A percentile compares a stretch with the other conserved stretches of the same genome.
Evolutionary conservation across 2,113 vertebrate species (phyloP).

Genomic region (Choloepus hoffmanni): DNA sequence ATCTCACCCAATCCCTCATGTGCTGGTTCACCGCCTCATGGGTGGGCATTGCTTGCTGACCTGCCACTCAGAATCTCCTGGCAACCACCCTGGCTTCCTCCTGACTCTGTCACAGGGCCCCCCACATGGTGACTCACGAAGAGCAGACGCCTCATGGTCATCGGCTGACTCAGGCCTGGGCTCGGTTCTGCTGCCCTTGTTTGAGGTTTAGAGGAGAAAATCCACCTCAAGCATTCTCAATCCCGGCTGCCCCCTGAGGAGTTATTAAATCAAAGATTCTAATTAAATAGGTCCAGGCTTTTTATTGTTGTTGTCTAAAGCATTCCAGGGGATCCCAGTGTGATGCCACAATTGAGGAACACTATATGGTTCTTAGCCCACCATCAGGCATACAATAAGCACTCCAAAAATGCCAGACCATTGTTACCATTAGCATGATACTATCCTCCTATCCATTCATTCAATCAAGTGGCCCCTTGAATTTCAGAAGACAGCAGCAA

Average conservation of each 20-base stretch:
- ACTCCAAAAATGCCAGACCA: neutral
- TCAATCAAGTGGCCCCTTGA: neutral
- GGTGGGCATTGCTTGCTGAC: neutral
- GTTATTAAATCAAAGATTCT: neutral
- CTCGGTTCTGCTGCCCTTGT: neutral
- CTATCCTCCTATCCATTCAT: neutral
- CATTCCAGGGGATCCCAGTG: neutral
- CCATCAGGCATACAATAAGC: no score
- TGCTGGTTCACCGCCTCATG: no score
- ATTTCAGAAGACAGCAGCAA: neutral
- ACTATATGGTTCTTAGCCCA: neutral
- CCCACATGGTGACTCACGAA: neutral
- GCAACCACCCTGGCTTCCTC: neutral
- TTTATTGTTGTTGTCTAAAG: neutral
- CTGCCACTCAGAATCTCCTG: neutral
- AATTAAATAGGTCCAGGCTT: neutral
- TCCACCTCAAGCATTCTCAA: neutral
- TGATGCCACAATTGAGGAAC: neutral
- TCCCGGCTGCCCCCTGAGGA: neutral
- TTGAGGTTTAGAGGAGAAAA: neutral
- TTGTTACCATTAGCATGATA: neutral
- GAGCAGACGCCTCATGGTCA: neutral
- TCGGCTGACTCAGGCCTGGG: neutral
- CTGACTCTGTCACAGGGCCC: neutral
- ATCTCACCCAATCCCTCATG: neutral